Evolutionary conservation across 2,113 vertebrate genomes (phyloP), one percentile per base, ranked within the genome.

Genomic region (Sula dactylatra): DNA sequence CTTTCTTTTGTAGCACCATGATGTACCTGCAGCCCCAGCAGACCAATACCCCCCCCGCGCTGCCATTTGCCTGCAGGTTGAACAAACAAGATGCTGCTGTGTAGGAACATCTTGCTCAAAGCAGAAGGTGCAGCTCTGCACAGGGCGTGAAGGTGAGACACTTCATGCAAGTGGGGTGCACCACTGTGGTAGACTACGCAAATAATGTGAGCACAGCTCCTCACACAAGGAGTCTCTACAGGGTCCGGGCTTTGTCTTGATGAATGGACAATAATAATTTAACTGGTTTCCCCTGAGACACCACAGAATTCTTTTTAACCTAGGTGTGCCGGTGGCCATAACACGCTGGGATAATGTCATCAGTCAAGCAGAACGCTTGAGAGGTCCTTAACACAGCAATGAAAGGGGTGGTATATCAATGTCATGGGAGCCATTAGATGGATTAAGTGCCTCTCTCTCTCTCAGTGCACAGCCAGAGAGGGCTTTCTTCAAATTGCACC

Each of bases 1-100:
- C 59, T 73, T 58, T 62, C 24, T 70, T 70, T 42, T 24, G 13
- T 31, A n/a, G 40, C 58, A 44, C 31, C 2, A 2, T 29, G 50
- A 24, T 7, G 44, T 55, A 34, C 55, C 61, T 80, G 42, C 54
- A 50, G 54, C 34, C 31, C 29, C 49, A 32, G 45, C 20, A 58
- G 67, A 40, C 26, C 0, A 0, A 10, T 25, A 21, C 15, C 3
- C 9, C n/a, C 36, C 29, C 7, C n/a, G n/a, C n/a, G n/a, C n/a
- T n/a, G n/a, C 20, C 42, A 6, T 34, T 32, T 79, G 29, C 32
- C 26, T 12, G 17, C 36, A 42, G 32, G 31, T 32, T 44, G 47
- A 67, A 50, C 47, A 72, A 61, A 55, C 9, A 34, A 69, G 72
- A 4, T 25, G 42, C 49, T 88, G 59, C 52, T 76, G 14, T 17